Evolutionary conservation across 2,113 vertebrate species (phyloP).

Genomic region (Oncorhynchus tshawytscha): DNA sequence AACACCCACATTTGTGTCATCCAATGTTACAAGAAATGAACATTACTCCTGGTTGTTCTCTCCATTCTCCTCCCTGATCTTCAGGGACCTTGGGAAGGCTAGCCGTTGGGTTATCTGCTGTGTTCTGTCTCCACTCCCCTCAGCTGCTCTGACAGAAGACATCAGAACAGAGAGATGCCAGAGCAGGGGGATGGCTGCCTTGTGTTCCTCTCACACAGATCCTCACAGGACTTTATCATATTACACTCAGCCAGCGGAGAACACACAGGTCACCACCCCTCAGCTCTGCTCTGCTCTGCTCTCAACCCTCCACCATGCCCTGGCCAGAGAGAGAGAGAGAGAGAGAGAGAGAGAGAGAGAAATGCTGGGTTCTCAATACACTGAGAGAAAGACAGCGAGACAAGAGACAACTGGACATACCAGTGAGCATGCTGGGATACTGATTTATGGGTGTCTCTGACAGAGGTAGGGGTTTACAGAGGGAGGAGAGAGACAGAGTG

Average conservation of each 20-base stretch:
- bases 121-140: constrained; percentile 57
- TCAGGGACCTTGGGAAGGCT: constrained; percentile 39
- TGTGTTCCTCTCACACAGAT: constrained; percentile 61
- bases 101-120: constrained; percentile 55
- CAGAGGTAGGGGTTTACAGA: constrained; percentile 36
- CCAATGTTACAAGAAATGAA: constrained; percentile 47
- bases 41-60: constrained; percentile 57
- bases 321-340: constrained; percentile 39
- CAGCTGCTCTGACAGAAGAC: constrained; percentile 48
- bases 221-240: constrained; percentile 62
- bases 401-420: constrained; percentile 50
- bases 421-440: constrained; percentile 42
- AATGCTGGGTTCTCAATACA: constrained; percentile 21
- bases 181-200: constrained; percentile 58
- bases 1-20: constrained; percentile 58
- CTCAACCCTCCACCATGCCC: constrained; percentile 24
- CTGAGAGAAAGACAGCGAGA: constrained; percentile 13
- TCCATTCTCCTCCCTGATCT: constrained; percentile 36
- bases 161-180: constrained; percentile 62
- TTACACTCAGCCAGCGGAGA: constrained; percentile 50
- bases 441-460: constrained; percentile 59
- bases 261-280: constrained; percentile 35
- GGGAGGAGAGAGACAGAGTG: background rate
- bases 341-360: constrained; percentile 36
- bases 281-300: background rate